These are phyloP conservation scores for Pimpla rufipes DNA, from an alignment of 2,888 invertebrate species.

Conservation along the genomic window DNA sequence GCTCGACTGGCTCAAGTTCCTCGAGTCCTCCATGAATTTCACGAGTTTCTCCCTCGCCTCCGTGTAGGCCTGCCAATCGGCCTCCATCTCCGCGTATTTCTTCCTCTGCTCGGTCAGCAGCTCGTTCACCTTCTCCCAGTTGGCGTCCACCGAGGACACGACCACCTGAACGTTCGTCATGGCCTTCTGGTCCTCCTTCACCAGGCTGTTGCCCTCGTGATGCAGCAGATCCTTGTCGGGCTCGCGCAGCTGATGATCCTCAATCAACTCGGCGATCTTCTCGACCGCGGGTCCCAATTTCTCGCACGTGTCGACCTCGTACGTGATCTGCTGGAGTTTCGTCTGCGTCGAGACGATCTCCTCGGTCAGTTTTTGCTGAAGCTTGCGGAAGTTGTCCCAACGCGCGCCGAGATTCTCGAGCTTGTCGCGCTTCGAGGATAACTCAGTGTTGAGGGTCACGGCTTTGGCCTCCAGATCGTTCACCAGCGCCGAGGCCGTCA, in stretches of 20 bases:
- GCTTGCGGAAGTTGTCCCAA: slow-evolving; percentile 92
- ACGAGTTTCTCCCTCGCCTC: slow-evolving; percentile 91
- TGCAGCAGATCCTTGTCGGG: slow-evolving; percentile 90
- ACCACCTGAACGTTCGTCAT: slow-evolving; percentile 93
- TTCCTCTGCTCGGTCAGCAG: slow-evolving; percentile 91
- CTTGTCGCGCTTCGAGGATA: slow-evolving; percentile 89
- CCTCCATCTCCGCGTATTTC: slow-evolving; percentile 90
- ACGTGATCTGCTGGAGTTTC: slow-evolving; percentile 87
- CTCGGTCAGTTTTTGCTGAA: slow-evolving; percentile 90
- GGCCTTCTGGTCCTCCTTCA: slow-evolving; percentile 93
- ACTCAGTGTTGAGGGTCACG: slow-evolving; percentile 89
- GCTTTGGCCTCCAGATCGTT: slow-evolving; percentile 91
- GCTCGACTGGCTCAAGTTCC: slow-evolving; percentile 88
- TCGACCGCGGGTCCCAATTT: slow-evolving; percentile 86
- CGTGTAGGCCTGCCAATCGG: slow-evolving; percentile 91
- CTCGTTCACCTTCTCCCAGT: slow-evolving; percentile 93
- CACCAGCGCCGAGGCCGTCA: slow-evolving; percentile 91
- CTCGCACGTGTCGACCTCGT: slow-evolving; percentile 85
- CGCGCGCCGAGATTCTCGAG: slow-evolving; percentile 91
- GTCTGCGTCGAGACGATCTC: slow-evolving; percentile 88
- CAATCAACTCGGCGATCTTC: slow-evolving; percentile 86
- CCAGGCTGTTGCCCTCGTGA: slow-evolving; percentile 91
- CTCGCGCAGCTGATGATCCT: slow-evolving; percentile 87
- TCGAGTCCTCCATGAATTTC: slow-evolving; percentile 90
- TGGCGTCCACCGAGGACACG: slow-evolving; percentile 91